phyloP scores from a whole-genome alignment of 2,797 vertebrate genomes.

The Mastacembelus armatus region DNA sequence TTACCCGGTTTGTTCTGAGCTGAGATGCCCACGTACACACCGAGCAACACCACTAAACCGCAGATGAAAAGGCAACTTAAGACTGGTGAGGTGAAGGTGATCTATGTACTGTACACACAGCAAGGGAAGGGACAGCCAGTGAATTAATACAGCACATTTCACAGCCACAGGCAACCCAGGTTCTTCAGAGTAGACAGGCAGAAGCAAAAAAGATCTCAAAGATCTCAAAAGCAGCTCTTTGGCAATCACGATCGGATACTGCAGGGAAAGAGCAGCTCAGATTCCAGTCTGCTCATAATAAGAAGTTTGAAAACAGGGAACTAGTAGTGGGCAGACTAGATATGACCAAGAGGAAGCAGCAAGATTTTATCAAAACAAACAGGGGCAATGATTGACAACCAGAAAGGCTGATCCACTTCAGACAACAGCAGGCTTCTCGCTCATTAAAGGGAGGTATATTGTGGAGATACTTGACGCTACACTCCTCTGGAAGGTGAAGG shows the following conservation, averaged over 20 bases:
- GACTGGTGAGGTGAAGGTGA: conserved; percentile 4
- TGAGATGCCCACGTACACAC: conserved; percentile 3
- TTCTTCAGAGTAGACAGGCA: no score
- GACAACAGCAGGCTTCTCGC: not conserved
- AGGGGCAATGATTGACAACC: not conserved
- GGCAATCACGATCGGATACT: not conserved
- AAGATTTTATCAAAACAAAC: conserved; percentile 44
- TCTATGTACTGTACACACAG: not conserved
- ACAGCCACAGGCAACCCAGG: no score
- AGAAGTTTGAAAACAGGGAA: conserved; percentile 45
- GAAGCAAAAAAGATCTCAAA: not conserved
- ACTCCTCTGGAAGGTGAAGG: no score
- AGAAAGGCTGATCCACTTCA: conserved; percentile 13
- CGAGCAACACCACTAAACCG: no score
- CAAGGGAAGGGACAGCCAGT: no score
- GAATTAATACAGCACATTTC: no score
- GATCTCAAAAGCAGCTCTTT: conserved; percentile 12
- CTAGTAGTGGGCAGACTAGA: conserved; percentile 18
- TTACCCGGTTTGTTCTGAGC: not conserved
- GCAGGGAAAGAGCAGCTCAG: conserved; percentile 19
- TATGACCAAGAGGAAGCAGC: conserved; percentile 47
- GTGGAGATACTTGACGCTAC: not conserved
- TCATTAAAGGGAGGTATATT: no score
- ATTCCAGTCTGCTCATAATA: not conserved
- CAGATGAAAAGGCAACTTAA: no score